A percentile compares a stretch with the other conserved stretches of the same genome.
phyloP scores from a whole-genome alignment of 2,113 vertebrate species.

The Menura novaehollandiae region DNA sequence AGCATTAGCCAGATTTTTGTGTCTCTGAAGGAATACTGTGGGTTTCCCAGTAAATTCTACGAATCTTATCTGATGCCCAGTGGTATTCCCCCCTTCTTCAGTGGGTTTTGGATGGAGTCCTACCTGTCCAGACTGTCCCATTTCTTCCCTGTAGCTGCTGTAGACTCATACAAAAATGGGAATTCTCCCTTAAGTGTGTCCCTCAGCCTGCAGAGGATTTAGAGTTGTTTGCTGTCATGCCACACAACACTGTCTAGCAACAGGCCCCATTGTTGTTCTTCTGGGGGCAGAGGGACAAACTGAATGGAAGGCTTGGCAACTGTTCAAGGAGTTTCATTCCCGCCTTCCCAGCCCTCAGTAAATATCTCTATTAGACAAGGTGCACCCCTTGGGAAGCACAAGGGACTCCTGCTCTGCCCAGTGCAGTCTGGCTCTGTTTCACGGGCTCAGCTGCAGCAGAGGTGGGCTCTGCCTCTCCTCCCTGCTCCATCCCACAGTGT shows the following conservation, averaged over 20 bases:
- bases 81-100: neutral
- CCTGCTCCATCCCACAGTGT: fast-evolving
- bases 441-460: neutral
- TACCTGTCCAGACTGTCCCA: neutral
- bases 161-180: neutral
- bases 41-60: neutral
- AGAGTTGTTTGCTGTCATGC: neutral
- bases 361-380: slow-evolving; percentile 43
- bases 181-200: neutral
- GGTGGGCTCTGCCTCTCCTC: neutral
- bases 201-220: neutral
- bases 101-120: neutral
- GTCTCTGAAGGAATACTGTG: neutral
- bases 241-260: neutral
- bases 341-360: neutral
- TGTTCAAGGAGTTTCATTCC: neutral
- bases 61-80: neutral
- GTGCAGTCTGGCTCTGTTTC: neutral
- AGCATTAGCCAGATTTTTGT: neutral
- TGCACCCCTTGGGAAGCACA: neutral
- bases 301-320: slow-evolving; percentile 22
- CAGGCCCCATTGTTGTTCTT: neutral
- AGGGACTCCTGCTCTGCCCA: neutral
- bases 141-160: neutral
- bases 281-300: neutral